Conservation (phyloP, 53 echinoderm and acorn worm species). For the Hippasteria phrygiana region DNA sequence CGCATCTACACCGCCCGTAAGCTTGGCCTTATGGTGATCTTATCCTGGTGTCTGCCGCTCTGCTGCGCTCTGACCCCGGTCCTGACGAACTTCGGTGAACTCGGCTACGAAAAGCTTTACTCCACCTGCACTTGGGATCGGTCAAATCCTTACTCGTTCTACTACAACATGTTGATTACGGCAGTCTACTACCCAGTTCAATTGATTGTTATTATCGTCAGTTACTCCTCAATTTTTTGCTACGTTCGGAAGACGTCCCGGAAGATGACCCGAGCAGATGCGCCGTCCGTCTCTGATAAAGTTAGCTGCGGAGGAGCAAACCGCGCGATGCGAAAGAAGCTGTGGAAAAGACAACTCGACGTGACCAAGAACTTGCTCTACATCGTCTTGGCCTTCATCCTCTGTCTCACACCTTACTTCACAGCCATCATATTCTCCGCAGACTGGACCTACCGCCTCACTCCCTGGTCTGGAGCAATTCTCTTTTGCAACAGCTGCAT, state of each 20-base stretch:
- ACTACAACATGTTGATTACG: constrained; percentile 25
- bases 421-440: background rate
- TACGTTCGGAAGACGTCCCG: constrained; percentile 33
- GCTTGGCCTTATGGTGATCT: constrained; percentile 58
- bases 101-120: constrained; percentile 66
- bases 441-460: constrained; percentile 20
- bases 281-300: constrained; percentile 39
- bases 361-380: constrained; percentile 69
- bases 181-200: constrained; percentile 33
- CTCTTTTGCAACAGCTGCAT: constrained; percentile 53
- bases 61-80: constrained; percentile 23
- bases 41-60: constrained; percentile 62
- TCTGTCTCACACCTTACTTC: constrained; percentile 50
- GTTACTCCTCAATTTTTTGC: constrained; percentile 32
- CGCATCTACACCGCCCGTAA: constrained; percentile 54
- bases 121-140: constrained; percentile 48
- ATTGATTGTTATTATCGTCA: background rate
- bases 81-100: constrained; percentile 58
- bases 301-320: constrained; percentile 1
- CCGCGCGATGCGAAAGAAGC: constrained; percentile 10
- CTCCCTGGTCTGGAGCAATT: constrained; percentile 44
- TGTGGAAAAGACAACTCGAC: constrained; percentile 63
- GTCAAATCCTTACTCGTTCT: constrained; percentile 7
- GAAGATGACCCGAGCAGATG: constrained; percentile 34
- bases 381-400: constrained; percentile 60